These are phyloP conservation scores for Euwallacea fornicatus DNA, from an alignment of 1,140 invertebrate species.

Conservation along the genomic window DNA sequence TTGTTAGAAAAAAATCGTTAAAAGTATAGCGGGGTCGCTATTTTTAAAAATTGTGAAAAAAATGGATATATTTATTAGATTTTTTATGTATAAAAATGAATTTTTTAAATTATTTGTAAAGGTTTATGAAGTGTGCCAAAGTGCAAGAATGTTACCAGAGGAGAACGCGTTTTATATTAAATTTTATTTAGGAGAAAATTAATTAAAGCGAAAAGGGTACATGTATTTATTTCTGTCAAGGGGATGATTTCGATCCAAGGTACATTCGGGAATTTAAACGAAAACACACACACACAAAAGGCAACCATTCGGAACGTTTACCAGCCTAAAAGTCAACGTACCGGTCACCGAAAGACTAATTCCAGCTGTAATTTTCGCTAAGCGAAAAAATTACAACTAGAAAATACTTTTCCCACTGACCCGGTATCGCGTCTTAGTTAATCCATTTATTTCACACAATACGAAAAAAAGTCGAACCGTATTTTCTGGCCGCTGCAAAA, in stretches of 20 bases:
- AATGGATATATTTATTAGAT: constrained; percentile 55
- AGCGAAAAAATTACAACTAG: too few species aligned
- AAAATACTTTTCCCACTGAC: too few species aligned
- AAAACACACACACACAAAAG: constrained; percentile 10
- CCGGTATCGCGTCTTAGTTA: constrained; percentile 19
- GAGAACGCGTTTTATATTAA: constrained; percentile 43
- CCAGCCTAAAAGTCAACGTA: too few species aligned
- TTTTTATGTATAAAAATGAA: constrained; percentile 51
- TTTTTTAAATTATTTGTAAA: constrained; percentile 56
- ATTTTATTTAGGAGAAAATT: constrained; percentile 47
- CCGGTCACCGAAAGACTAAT: too few species aligned
- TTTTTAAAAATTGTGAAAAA: constrained; percentile 54
- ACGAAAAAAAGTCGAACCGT: constrained; percentile 35
- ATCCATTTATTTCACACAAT: constrained; percentile 54
- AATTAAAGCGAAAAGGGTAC: constrained; percentile 50
- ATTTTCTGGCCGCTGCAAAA: constrained; percentile 33
- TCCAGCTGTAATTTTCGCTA: too few species aligned
- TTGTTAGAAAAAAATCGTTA: constrained; percentile 54
- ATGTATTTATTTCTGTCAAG: constrained; percentile 50
- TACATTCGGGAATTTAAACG: constrained; percentile 41
- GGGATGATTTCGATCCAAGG: constrained; percentile 38
- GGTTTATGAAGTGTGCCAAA: constrained; percentile 55
- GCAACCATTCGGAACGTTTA: not conserved
- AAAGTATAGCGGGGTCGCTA: constrained; percentile 50
- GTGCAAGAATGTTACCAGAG: constrained; percentile 53